A percentile compares a stretch with the other conserved stretches of the same genome.
These are phyloP conservation scores for Epizoanthus fatuus DNA, from an alignment of 92 coral and sea anemone species.

Conservation along the genomic window DNA sequence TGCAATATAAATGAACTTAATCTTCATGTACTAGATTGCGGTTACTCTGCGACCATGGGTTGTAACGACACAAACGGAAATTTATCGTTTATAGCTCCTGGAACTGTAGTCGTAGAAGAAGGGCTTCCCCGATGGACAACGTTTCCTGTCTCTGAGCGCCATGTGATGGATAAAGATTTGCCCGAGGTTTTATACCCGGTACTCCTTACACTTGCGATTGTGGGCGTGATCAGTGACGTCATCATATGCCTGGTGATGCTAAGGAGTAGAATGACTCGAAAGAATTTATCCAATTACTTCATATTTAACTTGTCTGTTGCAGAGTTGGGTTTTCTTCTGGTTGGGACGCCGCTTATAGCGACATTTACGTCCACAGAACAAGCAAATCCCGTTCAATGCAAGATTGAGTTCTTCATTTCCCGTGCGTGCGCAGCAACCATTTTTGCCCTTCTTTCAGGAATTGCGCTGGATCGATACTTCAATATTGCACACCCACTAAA, in stretches of 20 bases:
- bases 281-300: conserved; percentile 36
- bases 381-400: conserved; percentile 18
- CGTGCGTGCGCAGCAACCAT: conserved; percentile 32
- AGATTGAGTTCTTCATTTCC: conserved; percentile 28
- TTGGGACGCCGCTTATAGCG: conserved; percentile 15
- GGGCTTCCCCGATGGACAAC: conserved; percentile 13
- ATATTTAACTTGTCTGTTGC: conserved; percentile 22
- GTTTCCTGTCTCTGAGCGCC: conserved; percentile 5
- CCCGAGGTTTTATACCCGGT: background rate
- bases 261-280: conserved; percentile 18
- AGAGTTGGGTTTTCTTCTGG: conserved; percentile 15
- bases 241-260: conserved; percentile 23
- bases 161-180: conserved; percentile 19
- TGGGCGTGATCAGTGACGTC: background rate
- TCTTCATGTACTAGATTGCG: background rate
- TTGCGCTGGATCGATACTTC: conserved; percentile 37
- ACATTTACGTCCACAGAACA: background rate
- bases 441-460: conserved; percentile 30
- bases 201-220: background rate
- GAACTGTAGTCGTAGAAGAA: background rate
- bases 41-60: background rate
- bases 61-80: background rate
- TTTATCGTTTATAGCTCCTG: background rate
- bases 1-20: too few relatives aligned
- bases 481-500: conserved; percentile 23